A percentile compares a stretch with the other conserved stretches of the same genome.
These are phyloP conservation scores for Esperia sulphurella DNA, from an alignment of 2,888 invertebrate genomes.

Conservation along the genomic window DNA sequence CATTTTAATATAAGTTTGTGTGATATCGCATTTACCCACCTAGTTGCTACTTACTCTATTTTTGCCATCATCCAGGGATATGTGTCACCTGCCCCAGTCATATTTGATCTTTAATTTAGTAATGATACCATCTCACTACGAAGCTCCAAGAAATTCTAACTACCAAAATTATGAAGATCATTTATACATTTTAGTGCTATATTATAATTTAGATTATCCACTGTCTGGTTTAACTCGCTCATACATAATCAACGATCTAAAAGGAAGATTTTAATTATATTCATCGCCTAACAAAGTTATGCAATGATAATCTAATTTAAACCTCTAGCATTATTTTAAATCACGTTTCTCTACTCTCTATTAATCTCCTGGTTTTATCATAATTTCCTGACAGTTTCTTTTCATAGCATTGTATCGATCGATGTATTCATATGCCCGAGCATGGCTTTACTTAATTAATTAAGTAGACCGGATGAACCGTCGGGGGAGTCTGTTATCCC, in stretches of 20 bases:
- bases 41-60: too few species aligned
- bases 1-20: too few species aligned
- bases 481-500: conserved; percentile 32
- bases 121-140: too few species aligned
- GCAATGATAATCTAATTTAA: conserved; percentile 10
- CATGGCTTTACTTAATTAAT: conserved; percentile 48
- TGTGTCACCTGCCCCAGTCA: too few species aligned
- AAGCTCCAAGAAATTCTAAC: too few species aligned
- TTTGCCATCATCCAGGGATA: too few species aligned
- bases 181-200: too few species aligned
- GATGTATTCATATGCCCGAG: conserved; percentile 13
- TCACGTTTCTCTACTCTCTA: conserved; percentile 16
- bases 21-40: too few species aligned
- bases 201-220: too few species aligned
- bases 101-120: too few species aligned
- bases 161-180: too few species aligned
- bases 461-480: conserved; percentile 64
- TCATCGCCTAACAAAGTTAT: neutral
- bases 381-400: conserved; percentile 14
- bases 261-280: neutral
- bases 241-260: neutral
- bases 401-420: conserved; percentile 12
- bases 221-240: neutral
- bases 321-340: conserved; percentile 11
- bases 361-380: conserved; percentile 14